phyloP scores from a whole-genome alignment of 2,113 vertebrate genomes.

The Camelus bactrianus region DNA sequence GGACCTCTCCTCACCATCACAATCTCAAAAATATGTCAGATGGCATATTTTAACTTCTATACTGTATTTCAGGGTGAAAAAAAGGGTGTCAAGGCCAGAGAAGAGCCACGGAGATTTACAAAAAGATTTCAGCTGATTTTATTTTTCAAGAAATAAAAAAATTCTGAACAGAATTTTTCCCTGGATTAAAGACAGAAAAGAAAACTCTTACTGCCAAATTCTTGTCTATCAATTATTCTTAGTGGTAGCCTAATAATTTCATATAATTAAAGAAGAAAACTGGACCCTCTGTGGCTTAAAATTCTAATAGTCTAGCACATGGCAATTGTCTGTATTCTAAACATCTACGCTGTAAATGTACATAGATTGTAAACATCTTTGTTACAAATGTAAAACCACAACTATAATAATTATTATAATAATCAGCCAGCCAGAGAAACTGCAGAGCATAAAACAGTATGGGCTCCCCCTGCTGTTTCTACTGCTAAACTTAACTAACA shows the following conservation, averaged over 20 bases:
- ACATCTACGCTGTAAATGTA: slow-evolving; percentile 2
- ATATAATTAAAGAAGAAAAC: slow-evolving; percentile 62
- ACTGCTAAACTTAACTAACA: slow-evolving; percentile 66
- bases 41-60: neutral
- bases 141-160: slow-evolving; percentile 48
- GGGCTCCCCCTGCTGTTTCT: slow-evolving; percentile 87
- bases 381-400: slow-evolving; percentile 63
- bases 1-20: neutral
- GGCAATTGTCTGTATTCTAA: neutral
- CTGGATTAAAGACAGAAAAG: slow-evolving; percentile 3
- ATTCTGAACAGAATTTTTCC: neutral
- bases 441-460: slow-evolving; percentile 11
- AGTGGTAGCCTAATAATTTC: neutral
- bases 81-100: neutral
- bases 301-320: neutral
- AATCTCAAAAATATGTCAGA: neutral
- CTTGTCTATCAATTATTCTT: neutral
- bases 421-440: slow-evolving; percentile 63
- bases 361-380: slow-evolving; percentile 43
- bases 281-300: slow-evolving; percentile 46
- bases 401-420: slow-evolving; percentile 49
- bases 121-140: neutral
- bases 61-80: neutral
- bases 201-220: slow-evolving; percentile 19
- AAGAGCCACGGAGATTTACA: neutral